Percentiles rank a stretch among this genome's conserved stretches.
These are phyloP conservation scores for Pteropus rufus DNA, from an alignment of 2,797 vertebrate species.

Conservation along the genomic window DNA sequence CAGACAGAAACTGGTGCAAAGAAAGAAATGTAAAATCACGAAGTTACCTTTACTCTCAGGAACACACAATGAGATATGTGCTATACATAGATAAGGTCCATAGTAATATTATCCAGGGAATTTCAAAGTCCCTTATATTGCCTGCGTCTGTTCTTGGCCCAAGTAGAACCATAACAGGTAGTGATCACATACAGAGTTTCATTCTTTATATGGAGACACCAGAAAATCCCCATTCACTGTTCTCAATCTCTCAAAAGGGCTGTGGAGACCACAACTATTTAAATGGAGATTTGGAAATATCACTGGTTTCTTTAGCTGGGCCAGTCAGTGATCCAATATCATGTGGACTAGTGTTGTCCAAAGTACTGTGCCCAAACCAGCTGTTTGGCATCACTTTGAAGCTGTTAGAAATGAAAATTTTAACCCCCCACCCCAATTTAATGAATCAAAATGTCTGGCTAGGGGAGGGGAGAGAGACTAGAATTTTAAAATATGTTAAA, in stretches of 20 bases:
- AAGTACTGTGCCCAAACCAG: neutral
- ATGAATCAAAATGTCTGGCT: neutral
- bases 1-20: neutral
- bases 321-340: neutral
- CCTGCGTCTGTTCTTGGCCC: neutral
- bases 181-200: neutral
- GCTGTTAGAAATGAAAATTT: neutral
- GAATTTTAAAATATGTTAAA: neutral
- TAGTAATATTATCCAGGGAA: neutral
- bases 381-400: neutral
- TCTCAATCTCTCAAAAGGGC: neutral
- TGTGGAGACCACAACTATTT: neutral
- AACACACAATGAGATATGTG: rapidly evolving
- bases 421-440: rapidly evolving
- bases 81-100: neutral
- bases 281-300: neutral
- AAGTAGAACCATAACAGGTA: neutral
- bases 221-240: neutral
- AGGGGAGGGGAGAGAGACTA: neutral
- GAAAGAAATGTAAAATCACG: neutral
- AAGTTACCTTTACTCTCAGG: neutral
- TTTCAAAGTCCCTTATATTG: neutral
- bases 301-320: neutral
- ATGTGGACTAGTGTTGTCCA: neutral
- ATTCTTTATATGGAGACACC: neutral